These are phyloP conservation scores for Pseudorasbora parva DNA, from an alignment of 2,113 vertebrate species.

Conservation along the genomic window DNA sequence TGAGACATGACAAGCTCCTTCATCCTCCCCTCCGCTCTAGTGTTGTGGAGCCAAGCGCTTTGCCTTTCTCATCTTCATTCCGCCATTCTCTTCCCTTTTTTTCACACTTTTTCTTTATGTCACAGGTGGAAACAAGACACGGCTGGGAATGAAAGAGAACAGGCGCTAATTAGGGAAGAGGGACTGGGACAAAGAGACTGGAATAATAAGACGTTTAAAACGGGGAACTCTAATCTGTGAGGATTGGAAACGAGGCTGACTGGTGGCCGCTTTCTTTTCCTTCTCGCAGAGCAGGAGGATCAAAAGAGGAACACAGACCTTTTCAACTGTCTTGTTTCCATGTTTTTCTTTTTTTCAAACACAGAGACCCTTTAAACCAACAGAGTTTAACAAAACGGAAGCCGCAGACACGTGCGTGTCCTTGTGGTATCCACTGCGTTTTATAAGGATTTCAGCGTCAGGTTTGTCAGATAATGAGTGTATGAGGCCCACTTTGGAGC, in stretches of 20 bases:
- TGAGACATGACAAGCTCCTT: conserved; percentile 59
- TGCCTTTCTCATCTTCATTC: conserved; percentile 57
- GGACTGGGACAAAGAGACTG: conserved; percentile 49
- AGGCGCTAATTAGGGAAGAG: conserved; percentile 58
- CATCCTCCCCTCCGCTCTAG: conserved; percentile 52
- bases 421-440: neutral
- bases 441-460: neutral
- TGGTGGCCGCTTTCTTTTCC: conserved; percentile 32
- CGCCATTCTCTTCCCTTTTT: conserved; percentile 44
- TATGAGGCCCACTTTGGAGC: neutral
- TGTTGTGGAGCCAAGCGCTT: conserved; percentile 41
- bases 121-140: conserved; percentile 56
- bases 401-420: conserved; percentile 3
- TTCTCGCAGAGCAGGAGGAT: conserved; percentile 19
- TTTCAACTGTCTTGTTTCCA: conserved; percentile 15
- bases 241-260: conserved; percentile 33
- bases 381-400: conserved; percentile 16
- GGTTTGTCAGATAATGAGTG: conserved; percentile 12
- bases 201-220: conserved; percentile 59
- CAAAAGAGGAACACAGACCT: conserved; percentile 43
- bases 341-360: conserved; percentile 34
- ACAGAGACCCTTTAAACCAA: conserved; percentile 45
- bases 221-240: conserved; percentile 53
- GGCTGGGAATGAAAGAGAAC: conserved; percentile 53
- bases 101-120: conserved; percentile 47